A percentile compares a stretch with the other conserved stretches of the same genome.
These are phyloP conservation scores for Oreotragus oreotragus DNA, from an alignment of 2,113 vertebrate species.

Conservation along the genomic window DNA sequence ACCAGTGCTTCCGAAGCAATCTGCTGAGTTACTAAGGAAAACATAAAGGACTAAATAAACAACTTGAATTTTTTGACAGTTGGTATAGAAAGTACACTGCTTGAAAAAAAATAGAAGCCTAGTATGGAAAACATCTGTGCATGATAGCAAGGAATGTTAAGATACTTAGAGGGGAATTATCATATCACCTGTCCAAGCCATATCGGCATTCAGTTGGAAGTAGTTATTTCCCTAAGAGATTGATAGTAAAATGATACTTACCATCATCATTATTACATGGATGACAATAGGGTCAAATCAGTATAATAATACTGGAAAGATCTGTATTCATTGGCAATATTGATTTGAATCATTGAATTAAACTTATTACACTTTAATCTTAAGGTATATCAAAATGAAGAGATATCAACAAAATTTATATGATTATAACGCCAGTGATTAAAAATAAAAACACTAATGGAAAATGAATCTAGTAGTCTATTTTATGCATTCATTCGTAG, in stretches of 20 bases:
- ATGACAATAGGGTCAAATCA: conserved; percentile 67
- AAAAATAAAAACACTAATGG: conserved; percentile 26
- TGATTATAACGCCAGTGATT: conserved; percentile 21
- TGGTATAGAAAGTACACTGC: not conserved
- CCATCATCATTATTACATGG: conserved; percentile 61
- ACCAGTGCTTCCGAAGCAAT: not conserved
- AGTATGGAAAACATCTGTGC: not conserved
- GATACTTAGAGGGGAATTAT: not conserved
- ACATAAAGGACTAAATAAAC: not conserved
- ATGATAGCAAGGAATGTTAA: conserved; percentile 20
- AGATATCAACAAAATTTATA: not conserved
- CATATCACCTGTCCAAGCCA: not conserved
- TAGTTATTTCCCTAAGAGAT: conserved; percentile 26
- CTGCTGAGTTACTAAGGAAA: not conserved
- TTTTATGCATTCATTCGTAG: conserved; percentile 42
- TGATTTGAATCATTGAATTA: conserved; percentile 85
- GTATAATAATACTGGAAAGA: conserved; percentile 68
- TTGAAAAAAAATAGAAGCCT: not conserved
- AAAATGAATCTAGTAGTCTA: not conserved
- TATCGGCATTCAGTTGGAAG: conserved; percentile 43
- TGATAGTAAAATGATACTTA: conserved; percentile 50
- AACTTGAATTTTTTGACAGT: not conserved
- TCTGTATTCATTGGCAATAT: conserved; percentile 82
- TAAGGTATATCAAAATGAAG: conserved; percentile 52
- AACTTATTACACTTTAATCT: conserved; percentile 75